Evolutionary conservation across 2,113 vertebrate species (phyloP), one percentile per base, ranked within the genome.

Genomic region (Oreotrochilus melanogaster): DNA sequence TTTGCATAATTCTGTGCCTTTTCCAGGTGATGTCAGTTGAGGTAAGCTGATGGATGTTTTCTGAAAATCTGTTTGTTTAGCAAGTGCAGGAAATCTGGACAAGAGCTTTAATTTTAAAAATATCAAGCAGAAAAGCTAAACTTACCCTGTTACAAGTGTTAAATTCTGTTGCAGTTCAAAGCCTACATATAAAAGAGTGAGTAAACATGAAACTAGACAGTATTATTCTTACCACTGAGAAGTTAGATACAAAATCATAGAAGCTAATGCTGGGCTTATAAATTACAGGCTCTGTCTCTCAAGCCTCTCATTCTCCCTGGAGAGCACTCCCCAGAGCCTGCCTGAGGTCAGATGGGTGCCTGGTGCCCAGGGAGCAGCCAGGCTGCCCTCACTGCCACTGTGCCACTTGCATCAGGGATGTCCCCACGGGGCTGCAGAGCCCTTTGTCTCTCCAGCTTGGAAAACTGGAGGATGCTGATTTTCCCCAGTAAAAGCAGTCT

Each of bases 361-460:
- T 39, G 35, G 47, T 10, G 2, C 14, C 39, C 39, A 23, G 28
- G 61, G 23, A 69, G 21, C 0, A 0, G 45, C 69, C 4, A 0
- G 37, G 28, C 51, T 74, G 56, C 27, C 42, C 28, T 92, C 57
- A 7, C 25, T 84, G 56, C 31, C 3, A 0, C 14, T 42, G 31
- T 58, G 47, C n/a, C 51, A 27, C 22, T 9, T 69, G 67, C 48
- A 43, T 18, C 45, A 43, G 23, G 23, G 28, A 11, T 71, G 48
- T 62, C 24, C 28, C 45, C 0, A 1, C 4, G 3, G 30, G 8
- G 4, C 18, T 75, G 33, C 7, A 3, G 33, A 78, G 17, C 8
- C 37, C 27, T 39, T 60, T 69, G 19, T 50, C 31, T 78, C 37
- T 74, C 43, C 10, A 43, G 8, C 27, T 43, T 42, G 53, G 25